Percentiles rank a stretch among this genome's conserved stretches.
phyloP scores from a whole-genome alignment of 1,140 invertebrate species.

The Matsumurasca onukii region DNA sequence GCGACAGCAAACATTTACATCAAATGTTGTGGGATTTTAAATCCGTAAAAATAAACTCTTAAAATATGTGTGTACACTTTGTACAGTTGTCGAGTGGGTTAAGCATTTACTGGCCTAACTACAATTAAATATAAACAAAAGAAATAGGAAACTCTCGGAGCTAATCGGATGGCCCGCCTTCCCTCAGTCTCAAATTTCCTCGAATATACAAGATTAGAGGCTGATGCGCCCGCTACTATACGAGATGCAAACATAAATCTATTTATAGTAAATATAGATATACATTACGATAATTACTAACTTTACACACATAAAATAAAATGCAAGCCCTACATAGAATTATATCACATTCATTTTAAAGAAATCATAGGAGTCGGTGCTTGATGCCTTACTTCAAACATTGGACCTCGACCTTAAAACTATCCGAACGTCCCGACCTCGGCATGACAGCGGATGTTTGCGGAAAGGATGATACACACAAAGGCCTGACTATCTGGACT shows the following conservation, averaged over 20 bases:
- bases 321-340: conserved; percentile 43
- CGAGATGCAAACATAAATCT: conserved; percentile 36
- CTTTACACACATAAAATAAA: conserved; percentile 41
- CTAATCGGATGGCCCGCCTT: conserved; percentile 38
- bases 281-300: conserved; percentile 35
- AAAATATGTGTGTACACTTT: conserved; percentile 31
- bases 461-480: conserved; percentile 12
- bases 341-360: conserved; percentile 43
- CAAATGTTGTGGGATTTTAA: conserved; percentile 7
- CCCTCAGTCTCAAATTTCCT: conserved; percentile 43
- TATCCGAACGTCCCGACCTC: conserved; percentile 15
- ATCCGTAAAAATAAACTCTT: conserved; percentile 30
- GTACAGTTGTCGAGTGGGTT: conserved; percentile 32
- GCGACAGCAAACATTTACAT: conserved; percentile 23
- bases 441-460: conserved; percentile 16
- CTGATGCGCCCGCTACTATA: conserved; percentile 33
- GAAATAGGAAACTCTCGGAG: conserved; percentile 27
- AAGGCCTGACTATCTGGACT: conserved; percentile 7
- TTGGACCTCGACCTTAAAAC: conserved; percentile 22
- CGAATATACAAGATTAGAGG: conserved; percentile 35
- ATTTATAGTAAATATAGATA: conserved; percentile 33
- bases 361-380: conserved; percentile 29
- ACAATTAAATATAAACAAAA: conserved; percentile 32
- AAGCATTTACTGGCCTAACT: conserved; percentile 32
- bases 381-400: conserved; percentile 35